phyloP scores from a whole-genome alignment of 1,140 invertebrate species.

The Luehdorfia chinensis region DNA sequence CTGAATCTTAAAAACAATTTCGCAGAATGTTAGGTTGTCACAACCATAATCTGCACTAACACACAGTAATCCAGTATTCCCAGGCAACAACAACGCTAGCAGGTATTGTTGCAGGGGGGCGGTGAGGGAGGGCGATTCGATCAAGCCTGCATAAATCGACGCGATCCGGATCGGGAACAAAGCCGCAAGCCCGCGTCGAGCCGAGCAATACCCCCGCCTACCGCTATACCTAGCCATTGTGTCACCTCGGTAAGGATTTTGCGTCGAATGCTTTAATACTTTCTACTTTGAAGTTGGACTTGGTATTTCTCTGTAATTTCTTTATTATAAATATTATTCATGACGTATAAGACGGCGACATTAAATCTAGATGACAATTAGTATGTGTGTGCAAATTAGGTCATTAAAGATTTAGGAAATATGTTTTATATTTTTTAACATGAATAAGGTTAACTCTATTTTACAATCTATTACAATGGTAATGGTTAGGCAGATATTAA shows the following conservation, averaged over 20 bases:
- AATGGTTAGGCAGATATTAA: too few relatives aligned
- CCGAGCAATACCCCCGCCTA: constrained; percentile 36
- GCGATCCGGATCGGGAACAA: constrained; percentile 63
- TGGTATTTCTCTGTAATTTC: constrained; percentile 8
- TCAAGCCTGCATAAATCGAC: constrained; percentile 69
- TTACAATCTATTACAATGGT: too few relatives aligned
- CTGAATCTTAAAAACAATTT: too few relatives aligned
- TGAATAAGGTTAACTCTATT: too few relatives aligned
- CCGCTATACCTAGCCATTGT: constrained; percentile 1
- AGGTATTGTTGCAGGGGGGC: constrained; percentile 46
- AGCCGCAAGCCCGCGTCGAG: constrained; percentile 56
- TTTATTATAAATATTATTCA: constrained; percentile 8
- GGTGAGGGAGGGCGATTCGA: constrained; percentile 42
- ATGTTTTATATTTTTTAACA: too few relatives aligned
- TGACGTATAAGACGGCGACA: background rate
- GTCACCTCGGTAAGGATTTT: constrained; percentile 12
- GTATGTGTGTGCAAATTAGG: too few relatives aligned
- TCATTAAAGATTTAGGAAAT: too few relatives aligned
- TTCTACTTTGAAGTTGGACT: constrained; percentile 1
- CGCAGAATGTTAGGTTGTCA: too few relatives aligned
- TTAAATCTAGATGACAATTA: too few relatives aligned
- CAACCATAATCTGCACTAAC: constrained; percentile 3
- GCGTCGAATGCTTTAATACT: constrained; percentile 1
- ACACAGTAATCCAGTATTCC: constrained; percentile 3
- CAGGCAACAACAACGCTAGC: constrained; percentile 19